A percentile compares a stretch with the other conserved stretches of the same genome.
Evolutionary conservation across 2,113 vertebrate genomes (phyloP).

Genomic region (Chaenocephalus aceratus): DNA sequence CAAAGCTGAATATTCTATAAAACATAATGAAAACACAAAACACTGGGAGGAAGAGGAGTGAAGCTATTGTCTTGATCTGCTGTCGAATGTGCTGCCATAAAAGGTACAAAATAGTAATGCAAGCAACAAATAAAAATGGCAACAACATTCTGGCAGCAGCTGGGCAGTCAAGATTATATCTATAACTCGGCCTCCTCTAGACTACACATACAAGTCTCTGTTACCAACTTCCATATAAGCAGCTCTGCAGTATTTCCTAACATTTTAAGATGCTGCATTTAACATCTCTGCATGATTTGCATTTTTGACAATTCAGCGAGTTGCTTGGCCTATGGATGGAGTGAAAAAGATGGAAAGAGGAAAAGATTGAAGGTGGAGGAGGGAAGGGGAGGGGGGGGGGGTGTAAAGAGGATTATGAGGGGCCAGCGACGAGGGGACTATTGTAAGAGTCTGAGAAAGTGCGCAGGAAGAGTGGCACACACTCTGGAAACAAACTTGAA

Average conservation of each 20-base stretch:
- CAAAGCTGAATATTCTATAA: constrained; percentile 49
- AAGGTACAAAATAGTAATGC: constrained; percentile 13
- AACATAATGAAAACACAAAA: not conserved
- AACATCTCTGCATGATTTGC: constrained; percentile 23
- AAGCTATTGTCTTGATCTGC: constrained; percentile 2
- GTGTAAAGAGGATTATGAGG: constrained; percentile 78
- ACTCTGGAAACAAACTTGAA: constrained; percentile 46
- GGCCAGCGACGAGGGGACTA: constrained; percentile 64
- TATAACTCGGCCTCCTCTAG: constrained; percentile 9
- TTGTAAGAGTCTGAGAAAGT: constrained; percentile 83
- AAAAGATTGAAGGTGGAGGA: constrained; percentile 17
- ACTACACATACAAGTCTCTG: no score
- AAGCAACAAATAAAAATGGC: constrained; percentile 21
- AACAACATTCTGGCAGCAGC: not conserved
- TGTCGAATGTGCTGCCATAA: not conserved
- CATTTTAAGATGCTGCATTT: not conserved
- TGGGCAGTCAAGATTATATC: not conserved
- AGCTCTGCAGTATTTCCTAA: constrained; percentile 43
- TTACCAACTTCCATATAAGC: constrained; percentile 31
- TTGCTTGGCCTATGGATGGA: constrained; percentile 43
- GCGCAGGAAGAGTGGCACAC: constrained; percentile 67
- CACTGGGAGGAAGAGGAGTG: not conserved
- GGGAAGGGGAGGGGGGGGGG: constrained; percentile 16
- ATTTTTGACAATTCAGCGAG: constrained; percentile 70
- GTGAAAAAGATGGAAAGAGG: constrained; percentile 30